Base-by-base conservation (phyloP, 2,888 invertebrate species). In the Aricia artaxerxes region DNA sequence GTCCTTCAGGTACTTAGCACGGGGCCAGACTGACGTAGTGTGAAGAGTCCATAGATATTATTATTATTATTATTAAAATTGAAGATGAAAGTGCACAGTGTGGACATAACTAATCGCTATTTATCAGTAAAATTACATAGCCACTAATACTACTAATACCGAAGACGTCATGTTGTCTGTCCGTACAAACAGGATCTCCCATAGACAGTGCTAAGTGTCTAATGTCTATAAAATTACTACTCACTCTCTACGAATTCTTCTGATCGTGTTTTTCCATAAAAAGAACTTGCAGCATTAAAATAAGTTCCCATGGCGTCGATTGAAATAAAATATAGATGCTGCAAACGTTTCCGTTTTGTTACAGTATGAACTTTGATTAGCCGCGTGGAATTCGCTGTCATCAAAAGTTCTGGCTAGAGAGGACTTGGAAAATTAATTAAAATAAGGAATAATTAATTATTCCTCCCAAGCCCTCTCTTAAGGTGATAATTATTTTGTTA, bases 191-290 rank as follows among this genome's bases (percentile, higher is more conserved):
- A 75, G 75, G 75, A 31, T 75, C 53, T 75, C 49, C 75, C 35
- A 69, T 35, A 69, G 69, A 35, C 69, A 38, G 11, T 69, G 69
- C 35, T 53, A 57, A 57, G 53, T 35, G 35, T 53, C 53, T 57
- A 44, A 35, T 35, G 53, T 53, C 53, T 57, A 44, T 73, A 73
- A 44, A 11, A 53, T 13, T 16, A 35, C n/a, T 53, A 11, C 53
- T 76, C 57, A 53, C 76, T 76, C 76, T 76, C 76, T 76, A 76
- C 57, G 57, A 53, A 76, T 76, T 76, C 76, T 11, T n/a, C 73
- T 44, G 35, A 11, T 13, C 76, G 76, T 49, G 76, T 76, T 31
- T 53, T 57, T 57, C 76, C 76, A 76, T 76, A 76, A 76, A 76
- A 57, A 76, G 76, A 76, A 57, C 76, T 57, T 57, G 76, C 4